These are phyloP conservation scores for Xiphias gladius DNA, from an alignment of 2,113 vertebrate species.

Conservation along the genomic window DNA sequence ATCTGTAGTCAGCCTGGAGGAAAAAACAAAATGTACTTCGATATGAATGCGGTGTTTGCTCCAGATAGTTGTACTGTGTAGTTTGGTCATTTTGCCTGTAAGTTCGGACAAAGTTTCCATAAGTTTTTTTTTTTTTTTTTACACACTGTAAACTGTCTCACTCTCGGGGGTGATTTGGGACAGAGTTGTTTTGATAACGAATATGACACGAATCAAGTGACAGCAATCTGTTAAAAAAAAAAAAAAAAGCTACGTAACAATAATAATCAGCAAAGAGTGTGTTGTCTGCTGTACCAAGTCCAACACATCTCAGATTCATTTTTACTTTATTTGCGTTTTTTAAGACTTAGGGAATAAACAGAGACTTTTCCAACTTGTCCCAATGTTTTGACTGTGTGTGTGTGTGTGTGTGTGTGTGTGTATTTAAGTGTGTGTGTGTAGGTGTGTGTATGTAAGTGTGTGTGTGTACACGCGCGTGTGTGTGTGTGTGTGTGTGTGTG, in stretches of 20 bases:
- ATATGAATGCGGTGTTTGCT: neutral
- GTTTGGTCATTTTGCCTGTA: neutral
- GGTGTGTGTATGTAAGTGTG: neutral
- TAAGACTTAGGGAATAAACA: neutral
- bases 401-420: neutral
- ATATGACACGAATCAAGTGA: neutral
- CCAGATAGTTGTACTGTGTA: neutral
- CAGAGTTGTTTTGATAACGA: neutral
- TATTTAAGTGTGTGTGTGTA: neutral
- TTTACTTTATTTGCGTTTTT: neutral
- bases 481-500: neutral
- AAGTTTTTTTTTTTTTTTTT: neutral
- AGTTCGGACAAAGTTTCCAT: constrained; percentile 1
- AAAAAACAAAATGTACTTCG: neutral
- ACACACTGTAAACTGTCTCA: neutral
- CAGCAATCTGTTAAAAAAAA: neutral
- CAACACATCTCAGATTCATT: neutral
- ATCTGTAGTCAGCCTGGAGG: neutral
- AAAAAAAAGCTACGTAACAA: neutral
- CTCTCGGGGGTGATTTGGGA: neutral
- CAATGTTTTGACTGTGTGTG: constrained; percentile 51
- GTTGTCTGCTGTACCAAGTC: neutral
- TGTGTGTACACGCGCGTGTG: no score
- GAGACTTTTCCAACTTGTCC: constrained; percentile 39
- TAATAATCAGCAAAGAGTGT: neutral